Evolutionary conservation across 2,113 vertebrate species (phyloP).

Genomic region (Plectropomus leopardus): DNA sequence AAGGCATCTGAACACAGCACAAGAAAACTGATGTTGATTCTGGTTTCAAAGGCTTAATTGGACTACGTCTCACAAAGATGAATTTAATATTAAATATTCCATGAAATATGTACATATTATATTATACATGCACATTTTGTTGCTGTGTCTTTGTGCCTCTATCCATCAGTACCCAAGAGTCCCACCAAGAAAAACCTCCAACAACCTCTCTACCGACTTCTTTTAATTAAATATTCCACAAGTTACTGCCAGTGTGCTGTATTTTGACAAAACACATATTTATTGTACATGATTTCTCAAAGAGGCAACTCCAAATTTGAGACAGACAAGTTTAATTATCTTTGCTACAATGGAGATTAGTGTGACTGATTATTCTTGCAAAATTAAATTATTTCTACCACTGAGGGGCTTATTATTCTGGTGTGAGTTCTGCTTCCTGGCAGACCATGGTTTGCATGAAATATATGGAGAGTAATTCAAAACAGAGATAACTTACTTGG

Average conservation of each 20-base stretch:
- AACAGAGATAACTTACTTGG: conserved; percentile 16
- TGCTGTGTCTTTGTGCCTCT: not conserved
- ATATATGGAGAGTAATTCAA: conserved; percentile 22
- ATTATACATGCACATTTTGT: not conserved
- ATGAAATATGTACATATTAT: no score
- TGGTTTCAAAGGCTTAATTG: no score
- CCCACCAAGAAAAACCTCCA: not conserved
- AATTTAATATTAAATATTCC: not conserved
- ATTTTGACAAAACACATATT: not conserved
- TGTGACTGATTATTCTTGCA: conserved; percentile 52
- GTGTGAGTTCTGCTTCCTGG: conserved; percentile 42
- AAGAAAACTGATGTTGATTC: no score
- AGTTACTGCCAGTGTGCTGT: not conserved
- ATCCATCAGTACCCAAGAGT: no score
- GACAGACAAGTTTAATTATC: conserved; percentile 56
- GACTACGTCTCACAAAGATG: not conserved
- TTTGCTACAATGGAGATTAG: conserved; percentile 52
- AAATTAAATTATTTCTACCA: conserved; percentile 63
- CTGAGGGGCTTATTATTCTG: conserved; percentile 49
- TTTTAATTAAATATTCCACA: conserved; percentile 7
- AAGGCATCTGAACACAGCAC: no score
- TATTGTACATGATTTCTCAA: conserved; percentile 9
- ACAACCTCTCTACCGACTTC: not conserved
- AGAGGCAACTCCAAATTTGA: conserved; percentile 43
- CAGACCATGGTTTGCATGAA: conserved; percentile 8